Evolutionary conservation across 2,113 vertebrate species (phyloP).

Genomic region (Tragulus kanchil): DNA sequence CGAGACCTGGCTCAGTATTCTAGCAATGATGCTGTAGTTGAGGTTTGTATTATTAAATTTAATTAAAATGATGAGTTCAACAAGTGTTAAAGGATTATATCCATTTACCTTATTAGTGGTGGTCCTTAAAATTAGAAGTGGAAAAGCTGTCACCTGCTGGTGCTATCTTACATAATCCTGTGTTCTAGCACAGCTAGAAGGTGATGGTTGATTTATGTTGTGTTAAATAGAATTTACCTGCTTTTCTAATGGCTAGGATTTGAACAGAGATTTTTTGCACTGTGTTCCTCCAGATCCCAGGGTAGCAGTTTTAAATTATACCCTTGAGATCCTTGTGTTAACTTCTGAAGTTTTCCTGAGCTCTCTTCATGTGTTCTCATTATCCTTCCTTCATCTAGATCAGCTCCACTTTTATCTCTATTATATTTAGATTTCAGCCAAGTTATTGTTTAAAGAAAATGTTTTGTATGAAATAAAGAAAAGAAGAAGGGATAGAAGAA

Average conservation of each 20-base stretch:
- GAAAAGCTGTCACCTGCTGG: background rate
- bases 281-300: background rate
- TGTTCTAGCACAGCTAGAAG: background rate
- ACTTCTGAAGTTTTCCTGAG: background rate
- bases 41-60: constrained; percentile 89
- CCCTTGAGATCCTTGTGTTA: background rate
- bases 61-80: background rate
- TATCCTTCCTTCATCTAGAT: background rate
- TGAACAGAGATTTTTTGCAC: constrained; percentile 9
- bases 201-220: constrained; percentile 36
- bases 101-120: background rate
- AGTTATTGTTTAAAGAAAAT: constrained; percentile 38
- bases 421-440: constrained; percentile 4
- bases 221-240: background rate
- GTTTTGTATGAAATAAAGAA: background rate
- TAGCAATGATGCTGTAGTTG: constrained; percentile 94
- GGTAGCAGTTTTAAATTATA: constrained; percentile 20
- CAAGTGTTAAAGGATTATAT: background rate
- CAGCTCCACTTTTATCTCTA: background rate
- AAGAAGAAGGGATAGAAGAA: too few species aligned
- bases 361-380: background rate
- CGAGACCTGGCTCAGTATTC: constrained; percentile 97
- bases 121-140: background rate
- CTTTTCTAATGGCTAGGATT: constrained; percentile 6
- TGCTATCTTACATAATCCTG: background rate